These are phyloP conservation scores for Halichoerus grypus DNA, from an alignment of 2,113 vertebrate species.

Conservation along the genomic window DNA sequence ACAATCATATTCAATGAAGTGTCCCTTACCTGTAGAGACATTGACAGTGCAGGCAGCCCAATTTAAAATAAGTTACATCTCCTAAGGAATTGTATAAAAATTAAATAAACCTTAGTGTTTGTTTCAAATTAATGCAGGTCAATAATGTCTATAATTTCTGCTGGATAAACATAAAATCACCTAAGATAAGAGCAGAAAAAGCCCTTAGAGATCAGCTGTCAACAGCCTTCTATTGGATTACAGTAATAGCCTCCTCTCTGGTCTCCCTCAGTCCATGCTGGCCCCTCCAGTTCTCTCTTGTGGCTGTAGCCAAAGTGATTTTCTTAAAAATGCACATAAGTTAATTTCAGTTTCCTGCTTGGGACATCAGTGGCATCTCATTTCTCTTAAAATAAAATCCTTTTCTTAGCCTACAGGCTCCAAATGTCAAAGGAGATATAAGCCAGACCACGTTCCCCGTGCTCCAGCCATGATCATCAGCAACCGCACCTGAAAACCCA, in stretches of 20 bases:
- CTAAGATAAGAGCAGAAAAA: background rate
- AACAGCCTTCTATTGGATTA: background rate
- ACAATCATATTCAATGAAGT: background rate
- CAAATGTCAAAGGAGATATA: background rate
- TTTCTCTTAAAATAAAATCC: background rate
- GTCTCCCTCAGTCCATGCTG: background rate
- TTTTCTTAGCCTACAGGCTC: background rate
- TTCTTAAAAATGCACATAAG: background rate
- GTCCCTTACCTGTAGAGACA: background rate
- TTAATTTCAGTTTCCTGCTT: slow-evolving; percentile 10
- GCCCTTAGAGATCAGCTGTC: background rate
- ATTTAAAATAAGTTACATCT: background rate
- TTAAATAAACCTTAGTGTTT: background rate
- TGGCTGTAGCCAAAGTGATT: background rate
- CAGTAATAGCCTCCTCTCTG: background rate
- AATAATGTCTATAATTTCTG: slow-evolving; percentile 1
- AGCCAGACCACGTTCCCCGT: fast-evolving
- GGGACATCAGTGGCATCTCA: background rate
- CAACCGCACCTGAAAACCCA: fast-evolving
- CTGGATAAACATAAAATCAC: background rate
- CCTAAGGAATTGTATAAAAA: background rate
- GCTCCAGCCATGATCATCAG: too few relatives aligned
- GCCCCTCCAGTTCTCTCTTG: background rate
- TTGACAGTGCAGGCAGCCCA: background rate
- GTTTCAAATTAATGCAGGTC: background rate